Conservation (phyloP, 2,113 vertebrate species). For the Megaleporinus macrocephalus region DNA sequence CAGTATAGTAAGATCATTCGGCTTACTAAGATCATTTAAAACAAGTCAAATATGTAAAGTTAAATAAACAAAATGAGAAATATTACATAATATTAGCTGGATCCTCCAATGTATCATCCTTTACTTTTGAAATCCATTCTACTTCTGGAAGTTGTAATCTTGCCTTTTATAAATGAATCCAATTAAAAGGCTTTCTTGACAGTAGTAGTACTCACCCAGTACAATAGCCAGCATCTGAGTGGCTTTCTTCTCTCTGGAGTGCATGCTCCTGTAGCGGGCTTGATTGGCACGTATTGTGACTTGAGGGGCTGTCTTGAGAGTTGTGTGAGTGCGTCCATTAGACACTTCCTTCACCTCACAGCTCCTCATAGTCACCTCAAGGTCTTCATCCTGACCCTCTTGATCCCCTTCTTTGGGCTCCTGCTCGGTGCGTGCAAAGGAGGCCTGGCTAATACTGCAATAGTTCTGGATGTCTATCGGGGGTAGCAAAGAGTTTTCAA, state of each 20-base stretch:
- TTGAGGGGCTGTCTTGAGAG: conserved; percentile 72
- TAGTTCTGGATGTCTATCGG: conserved; percentile 81
- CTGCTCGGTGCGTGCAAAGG: conserved; percentile 75
- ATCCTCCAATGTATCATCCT: too few relatives aligned
- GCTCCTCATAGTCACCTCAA: conserved; percentile 66
- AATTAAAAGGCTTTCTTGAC: background rate
- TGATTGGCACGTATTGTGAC: conserved; percentile 60
- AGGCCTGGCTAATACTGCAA: conserved; percentile 87
- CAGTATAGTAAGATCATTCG: too few relatives aligned
- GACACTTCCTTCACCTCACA: conserved; percentile 85
- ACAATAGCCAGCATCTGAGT: conserved; percentile 95
- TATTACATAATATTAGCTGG: too few relatives aligned
- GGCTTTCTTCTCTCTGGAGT: conserved; percentile 90
- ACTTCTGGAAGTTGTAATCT: too few relatives aligned
- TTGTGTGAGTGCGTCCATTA: conserved; percentile 81
- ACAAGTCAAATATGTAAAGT: too few relatives aligned
- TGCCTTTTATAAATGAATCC: background rate
- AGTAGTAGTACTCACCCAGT: conserved; percentile 82
- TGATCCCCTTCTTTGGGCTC: conserved; percentile 62
- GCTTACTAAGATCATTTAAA: too few relatives aligned
- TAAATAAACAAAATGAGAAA: too few relatives aligned
- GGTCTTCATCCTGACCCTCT: conserved; percentile 53
- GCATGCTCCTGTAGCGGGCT: conserved; percentile 80
- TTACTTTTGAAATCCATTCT: background rate
- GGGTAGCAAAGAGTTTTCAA: conserved; percentile 75